Evolutionary conservation across 2,888 invertebrate genomes (phyloP).

Genomic region (Griposia aprilina): DNA sequence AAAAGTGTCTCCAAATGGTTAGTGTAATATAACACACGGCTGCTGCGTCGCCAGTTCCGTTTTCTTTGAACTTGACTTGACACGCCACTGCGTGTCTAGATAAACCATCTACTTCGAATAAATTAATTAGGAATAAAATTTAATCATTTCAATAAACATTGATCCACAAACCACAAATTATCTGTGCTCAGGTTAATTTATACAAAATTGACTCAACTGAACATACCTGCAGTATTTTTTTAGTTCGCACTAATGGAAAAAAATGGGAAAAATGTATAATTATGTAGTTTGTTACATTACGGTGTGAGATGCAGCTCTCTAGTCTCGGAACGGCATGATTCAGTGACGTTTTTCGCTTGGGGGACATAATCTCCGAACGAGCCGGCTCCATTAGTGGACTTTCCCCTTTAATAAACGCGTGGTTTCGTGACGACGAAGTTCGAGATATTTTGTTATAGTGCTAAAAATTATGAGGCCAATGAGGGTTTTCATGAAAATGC

Average conservation of each 20-base stretch:
- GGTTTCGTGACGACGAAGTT: slow-evolving; percentile 46
- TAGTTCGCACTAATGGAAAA: background rate
- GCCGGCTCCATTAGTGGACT: slow-evolving; percentile 67
- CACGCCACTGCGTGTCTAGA: too few species aligned
- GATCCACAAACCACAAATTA: background rate
- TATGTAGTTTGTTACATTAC: slow-evolving; percentile 13
- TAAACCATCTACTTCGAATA: too few species aligned
- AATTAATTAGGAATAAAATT: background rate
- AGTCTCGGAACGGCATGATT: slow-evolving; percentile 58
- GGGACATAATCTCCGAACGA: slow-evolving; percentile 68
- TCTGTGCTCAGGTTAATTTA: background rate
- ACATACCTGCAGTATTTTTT: background rate
- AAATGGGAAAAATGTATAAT: too few species aligned
- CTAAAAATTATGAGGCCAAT: slow-evolving; percentile 41
- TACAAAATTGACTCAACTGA: background rate
- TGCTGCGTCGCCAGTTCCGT: too few species aligned
- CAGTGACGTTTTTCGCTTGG: slow-evolving; percentile 67
- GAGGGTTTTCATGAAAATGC: background rate
- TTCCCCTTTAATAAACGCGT: slow-evolving; percentile 66
- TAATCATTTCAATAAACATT: background rate
- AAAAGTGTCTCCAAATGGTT: too few species aligned
- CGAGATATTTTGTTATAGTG: slow-evolving; percentile 42
- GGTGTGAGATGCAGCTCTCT: slow-evolving; percentile 42
- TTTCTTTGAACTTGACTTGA: too few species aligned
- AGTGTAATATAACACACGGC: too few species aligned